These are phyloP conservation scores for Lepisosteus oculatus DNA, from an alignment of 2,113 vertebrate genomes.

Conservation along the genomic window DNA sequence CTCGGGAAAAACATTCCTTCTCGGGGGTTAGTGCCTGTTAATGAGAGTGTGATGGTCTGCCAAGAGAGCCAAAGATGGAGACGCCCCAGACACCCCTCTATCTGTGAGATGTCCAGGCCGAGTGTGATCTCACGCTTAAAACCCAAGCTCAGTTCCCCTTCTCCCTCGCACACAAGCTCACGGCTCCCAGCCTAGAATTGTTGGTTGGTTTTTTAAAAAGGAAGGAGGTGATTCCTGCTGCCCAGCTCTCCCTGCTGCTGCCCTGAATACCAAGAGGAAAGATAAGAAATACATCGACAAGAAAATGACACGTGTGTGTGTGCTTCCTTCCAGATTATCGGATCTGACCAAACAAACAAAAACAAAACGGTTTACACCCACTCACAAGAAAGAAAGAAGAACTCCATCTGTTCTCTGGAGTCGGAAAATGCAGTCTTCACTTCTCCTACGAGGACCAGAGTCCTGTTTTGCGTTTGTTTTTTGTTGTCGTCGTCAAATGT, in stretches of 20 bases:
- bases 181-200: not conserved
- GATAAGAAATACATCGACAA: too few species aligned
- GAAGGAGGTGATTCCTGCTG: too few species aligned
- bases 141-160: too few species aligned
- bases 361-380: constrained; percentile 24
- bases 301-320: constrained; percentile 23
- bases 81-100: too few species aligned
- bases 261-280: too few species aligned
- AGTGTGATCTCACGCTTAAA: too few species aligned
- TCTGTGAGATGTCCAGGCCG: too few species aligned
- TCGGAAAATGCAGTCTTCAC: not conserved
- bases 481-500: constrained; percentile 20
- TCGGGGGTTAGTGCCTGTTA: not conserved
- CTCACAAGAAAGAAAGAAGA: constrained; percentile 21
- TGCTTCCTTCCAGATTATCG: constrained; percentile 34
- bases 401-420: not conserved
- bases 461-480: constrained; percentile 11
- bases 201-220: not conserved
- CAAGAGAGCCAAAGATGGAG: too few species aligned
- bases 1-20: too few species aligned
- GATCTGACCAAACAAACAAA: constrained; percentile 31
- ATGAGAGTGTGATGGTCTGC: not conserved
- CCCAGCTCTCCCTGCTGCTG: too few species aligned
- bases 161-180: too few species aligned
- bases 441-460: not conserved